phyloP scores from a whole-genome alignment of 2,797 vertebrate genomes.

The Enteromius afrohamiltoni region DNA sequence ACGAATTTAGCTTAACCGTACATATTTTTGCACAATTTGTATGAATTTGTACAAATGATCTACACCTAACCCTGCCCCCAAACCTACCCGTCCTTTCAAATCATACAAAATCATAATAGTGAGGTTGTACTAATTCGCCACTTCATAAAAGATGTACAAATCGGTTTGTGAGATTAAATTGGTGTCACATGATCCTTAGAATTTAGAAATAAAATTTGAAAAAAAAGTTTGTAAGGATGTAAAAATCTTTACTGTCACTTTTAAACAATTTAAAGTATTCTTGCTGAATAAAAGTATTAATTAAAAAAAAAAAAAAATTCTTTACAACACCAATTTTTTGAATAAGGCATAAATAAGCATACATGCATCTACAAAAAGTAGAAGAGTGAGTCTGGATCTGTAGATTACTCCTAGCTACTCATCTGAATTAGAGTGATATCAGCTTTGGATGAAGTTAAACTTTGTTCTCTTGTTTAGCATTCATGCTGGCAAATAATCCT shows the following conservation, averaged over 20 bases:
- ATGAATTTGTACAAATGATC: too few species aligned
- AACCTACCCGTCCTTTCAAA: too few species aligned
- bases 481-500: slow-evolving; percentile 61
- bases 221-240: neutral
- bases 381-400: neutral
- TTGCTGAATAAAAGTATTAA: neutral
- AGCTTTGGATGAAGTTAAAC: slow-evolving; percentile 38
- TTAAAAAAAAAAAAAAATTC: neutral
- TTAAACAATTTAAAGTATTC: neutral
- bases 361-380: neutral
- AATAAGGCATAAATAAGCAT: neutral
- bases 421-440: slow-evolving; percentile 16
- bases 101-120: too few species aligned
- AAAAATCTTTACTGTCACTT: neutral
- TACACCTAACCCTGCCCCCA: too few species aligned
- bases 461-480: slow-evolving; percentile 40
- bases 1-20: too few species aligned
- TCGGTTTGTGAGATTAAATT: too few species aligned
- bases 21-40: too few species aligned
- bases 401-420: neutral
- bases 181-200: neutral
- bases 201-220: neutral
- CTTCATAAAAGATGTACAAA: too few species aligned
- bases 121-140: too few species aligned
- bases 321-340: neutral